A percentile compares a stretch with the other conserved stretches of the same genome.
These are phyloP conservation scores for Saccopteryx leptura DNA, from an alignment of 2,113 vertebrate genomes.

Conservation along the genomic window DNA sequence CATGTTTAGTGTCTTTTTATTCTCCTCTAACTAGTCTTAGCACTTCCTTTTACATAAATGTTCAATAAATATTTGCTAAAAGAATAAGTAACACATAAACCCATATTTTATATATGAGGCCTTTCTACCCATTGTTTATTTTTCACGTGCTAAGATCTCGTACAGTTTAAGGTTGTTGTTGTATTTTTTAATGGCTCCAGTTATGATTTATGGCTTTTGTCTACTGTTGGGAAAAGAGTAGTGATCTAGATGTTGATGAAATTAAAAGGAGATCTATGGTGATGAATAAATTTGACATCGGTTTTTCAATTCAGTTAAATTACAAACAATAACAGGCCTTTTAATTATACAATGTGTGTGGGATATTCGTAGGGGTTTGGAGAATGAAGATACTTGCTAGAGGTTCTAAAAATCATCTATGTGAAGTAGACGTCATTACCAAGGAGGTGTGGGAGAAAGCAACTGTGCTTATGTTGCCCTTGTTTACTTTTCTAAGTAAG, in stretches of 20 bases:
- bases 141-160: slow-evolving; percentile 12
- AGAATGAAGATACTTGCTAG: not conserved
- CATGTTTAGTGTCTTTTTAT: not conserved
- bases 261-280: slow-evolving; percentile 18
- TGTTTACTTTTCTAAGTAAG: slow-evolving; percentile 30
- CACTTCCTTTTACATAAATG: not conserved
- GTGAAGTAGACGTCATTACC: not conserved
- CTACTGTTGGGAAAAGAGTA: not conserved
- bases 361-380: not conserved
- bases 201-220: slow-evolving; percentile 16
- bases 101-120: not conserved
- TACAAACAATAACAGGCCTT: not conserved
- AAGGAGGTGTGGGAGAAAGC: not conserved
- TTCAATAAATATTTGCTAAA: not conserved
- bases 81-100: not conserved
- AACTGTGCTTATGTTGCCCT: not conserved
- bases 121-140: not conserved
- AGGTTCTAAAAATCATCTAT: not conserved
- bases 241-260: not conserved
- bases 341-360: not conserved
- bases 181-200: not conserved
- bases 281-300: slow-evolving; percentile 17
- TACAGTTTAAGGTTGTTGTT: not conserved
- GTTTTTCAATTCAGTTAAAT: slow-evolving; percentile 44
- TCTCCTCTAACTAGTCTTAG: not conserved